These are phyloP conservation scores for Synchiropus splendidus DNA, from an alignment of 2,113 vertebrate species.

Conservation along the genomic window DNA sequence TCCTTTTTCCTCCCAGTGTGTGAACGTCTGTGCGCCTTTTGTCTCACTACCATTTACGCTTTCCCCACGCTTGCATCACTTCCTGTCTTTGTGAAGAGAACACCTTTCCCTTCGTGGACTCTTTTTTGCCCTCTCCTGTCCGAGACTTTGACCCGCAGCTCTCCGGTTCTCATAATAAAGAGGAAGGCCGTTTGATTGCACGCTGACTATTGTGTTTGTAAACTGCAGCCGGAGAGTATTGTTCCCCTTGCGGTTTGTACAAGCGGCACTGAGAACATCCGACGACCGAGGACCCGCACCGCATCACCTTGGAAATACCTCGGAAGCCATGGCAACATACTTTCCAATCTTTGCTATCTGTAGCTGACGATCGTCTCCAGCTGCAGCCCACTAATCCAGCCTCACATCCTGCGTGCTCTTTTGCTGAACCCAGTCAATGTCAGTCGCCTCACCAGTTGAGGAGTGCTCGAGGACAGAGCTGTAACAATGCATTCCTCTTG, in stretches of 20 bases:
- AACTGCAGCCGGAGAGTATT: neutral
- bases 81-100: conserved; percentile 48
- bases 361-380: conserved; percentile 44
- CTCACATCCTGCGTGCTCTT: conserved; percentile 38
- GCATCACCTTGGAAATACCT: conserved; percentile 57
- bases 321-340: conserved; percentile 59
- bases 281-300: conserved; percentile 40
- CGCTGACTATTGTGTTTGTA: neutral
- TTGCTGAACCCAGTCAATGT: conserved; percentile 18
- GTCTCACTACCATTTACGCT: conserved; percentile 37
- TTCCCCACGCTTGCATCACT: conserved; percentile 31
- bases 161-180: neutral
- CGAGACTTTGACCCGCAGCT: no score
- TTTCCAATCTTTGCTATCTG: conserved; percentile 63
- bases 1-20: conserved; percentile 34
- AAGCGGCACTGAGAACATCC: conserved; percentile 38
- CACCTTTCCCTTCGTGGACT: conserved; percentile 27
- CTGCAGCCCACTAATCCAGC: conserved; percentile 47
- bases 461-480: no score
- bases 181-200: conserved; percentile 9
- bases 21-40: conserved; percentile 24
- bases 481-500: no score
- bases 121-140: no score
- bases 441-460: conserved; percentile 20
- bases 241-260: conserved; percentile 23